Percentiles rank a stretch among this genome's conserved stretches.
Conservation (phyloP, 2,113 vertebrate genomes). For the Muscicapa adusta region DNA sequence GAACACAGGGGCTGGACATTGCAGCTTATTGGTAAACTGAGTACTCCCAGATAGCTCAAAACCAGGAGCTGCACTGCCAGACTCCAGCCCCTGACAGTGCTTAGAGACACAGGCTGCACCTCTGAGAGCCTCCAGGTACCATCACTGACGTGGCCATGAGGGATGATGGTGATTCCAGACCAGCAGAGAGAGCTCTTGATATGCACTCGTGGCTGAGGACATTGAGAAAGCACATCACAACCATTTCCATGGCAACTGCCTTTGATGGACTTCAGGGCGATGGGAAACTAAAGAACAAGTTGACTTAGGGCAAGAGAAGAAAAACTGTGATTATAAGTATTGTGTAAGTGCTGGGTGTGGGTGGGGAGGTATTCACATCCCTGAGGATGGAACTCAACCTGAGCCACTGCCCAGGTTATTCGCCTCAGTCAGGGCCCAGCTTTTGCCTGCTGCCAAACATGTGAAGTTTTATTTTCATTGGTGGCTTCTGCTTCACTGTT, state of each 20-base stretch:
- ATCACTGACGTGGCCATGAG: background rate
- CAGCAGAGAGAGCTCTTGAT: slow-evolving; percentile 64
- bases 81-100: background rate
- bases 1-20: background rate
- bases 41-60: background rate
- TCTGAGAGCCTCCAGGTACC: background rate
- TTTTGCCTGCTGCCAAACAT: background rate
- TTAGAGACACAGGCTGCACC: background rate
- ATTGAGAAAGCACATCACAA: slow-evolving; percentile 5
- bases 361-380: background rate
- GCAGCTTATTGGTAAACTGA: background rate
- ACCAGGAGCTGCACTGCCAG: background rate
- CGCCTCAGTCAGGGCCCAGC: background rate
- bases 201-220: background rate
- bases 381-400: background rate
- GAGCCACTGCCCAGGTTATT: background rate
- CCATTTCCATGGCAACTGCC: slow-evolving; percentile 51
- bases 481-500: background rate
- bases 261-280: slow-evolving; percentile 47
- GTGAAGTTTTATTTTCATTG: background rate
- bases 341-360: background rate
- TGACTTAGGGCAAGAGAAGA: background rate
- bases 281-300: background rate
- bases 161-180: slow-evolving; percentile 12
- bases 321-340: slow-evolving; percentile 1